phyloP scores from a whole-genome alignment of 2,113 vertebrate genomes.

The Fukomys damarensis region DNA sequence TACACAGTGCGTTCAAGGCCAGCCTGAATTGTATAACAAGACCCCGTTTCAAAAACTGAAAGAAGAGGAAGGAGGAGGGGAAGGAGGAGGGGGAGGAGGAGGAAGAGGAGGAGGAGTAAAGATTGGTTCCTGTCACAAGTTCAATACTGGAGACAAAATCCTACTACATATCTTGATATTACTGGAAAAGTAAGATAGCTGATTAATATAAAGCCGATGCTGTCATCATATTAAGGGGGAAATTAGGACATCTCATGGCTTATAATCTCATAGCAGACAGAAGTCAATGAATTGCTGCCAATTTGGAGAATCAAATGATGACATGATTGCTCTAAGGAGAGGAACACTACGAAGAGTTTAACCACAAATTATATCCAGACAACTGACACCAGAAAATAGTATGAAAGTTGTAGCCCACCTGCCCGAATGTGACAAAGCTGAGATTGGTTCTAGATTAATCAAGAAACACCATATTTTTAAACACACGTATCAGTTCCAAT shows the following conservation, averaged over 20 bases:
- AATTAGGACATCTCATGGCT: neutral
- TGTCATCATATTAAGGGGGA: neutral
- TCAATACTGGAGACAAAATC: neutral
- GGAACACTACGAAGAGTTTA: neutral
- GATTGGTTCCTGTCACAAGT: conserved; percentile 37
- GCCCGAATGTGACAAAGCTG: neutral
- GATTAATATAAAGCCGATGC: neutral
- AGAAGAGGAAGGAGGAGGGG: too few species aligned
- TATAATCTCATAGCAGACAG: neutral
- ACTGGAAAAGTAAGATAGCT: neutral
- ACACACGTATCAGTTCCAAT: neutral
- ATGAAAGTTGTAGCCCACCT: neutral
- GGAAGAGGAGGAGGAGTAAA: neutral
- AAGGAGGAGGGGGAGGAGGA: too few species aligned
- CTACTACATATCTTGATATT: conserved; percentile 28
- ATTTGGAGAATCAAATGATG: neutral
- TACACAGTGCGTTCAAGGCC: neutral
- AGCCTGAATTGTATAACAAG: neutral
- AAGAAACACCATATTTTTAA: neutral
- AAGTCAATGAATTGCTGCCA: neutral
- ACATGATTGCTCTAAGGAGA: neutral
- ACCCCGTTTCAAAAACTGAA: too few species aligned
- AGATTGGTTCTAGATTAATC: conserved; percentile 4
- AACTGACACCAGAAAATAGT: neutral
- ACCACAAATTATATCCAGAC: conserved; percentile 30